These are phyloP conservation scores for Diuraphis noxia DNA, from an alignment of 1,140 invertebrate species.

Conservation along the genomic window DNA sequence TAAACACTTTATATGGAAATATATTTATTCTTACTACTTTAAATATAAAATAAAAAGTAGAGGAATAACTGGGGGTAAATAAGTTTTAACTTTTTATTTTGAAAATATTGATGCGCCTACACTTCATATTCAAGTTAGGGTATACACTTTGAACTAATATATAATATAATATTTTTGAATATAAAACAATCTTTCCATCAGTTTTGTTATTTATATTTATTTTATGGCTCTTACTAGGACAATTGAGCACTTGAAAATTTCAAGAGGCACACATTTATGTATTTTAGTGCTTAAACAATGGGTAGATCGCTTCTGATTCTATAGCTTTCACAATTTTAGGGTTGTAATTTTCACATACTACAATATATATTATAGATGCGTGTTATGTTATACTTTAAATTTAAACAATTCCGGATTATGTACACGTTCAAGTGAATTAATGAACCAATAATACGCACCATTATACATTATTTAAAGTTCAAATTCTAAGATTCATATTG, in stretches of 20 bases:
- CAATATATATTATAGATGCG: background rate
- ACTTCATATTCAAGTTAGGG: background rate
- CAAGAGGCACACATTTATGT: background rate
- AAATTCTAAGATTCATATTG: background rate
- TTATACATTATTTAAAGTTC: background rate
- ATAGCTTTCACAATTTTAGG: background rate
- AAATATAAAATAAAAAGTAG: slow-evolving; percentile 7
- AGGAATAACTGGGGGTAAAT: background rate
- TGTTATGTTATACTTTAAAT: background rate
- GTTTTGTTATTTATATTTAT: background rate
- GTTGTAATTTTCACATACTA: background rate
- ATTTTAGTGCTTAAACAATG: slow-evolving; percentile 16
- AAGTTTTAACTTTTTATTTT: background rate
- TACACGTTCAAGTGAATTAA: background rate
- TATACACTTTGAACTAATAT: background rate
- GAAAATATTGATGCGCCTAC: background rate
- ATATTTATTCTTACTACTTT: background rate
- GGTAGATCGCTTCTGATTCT: background rate
- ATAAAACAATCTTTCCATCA: background rate
- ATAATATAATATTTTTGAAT: background rate
- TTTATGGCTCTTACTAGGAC: background rate
- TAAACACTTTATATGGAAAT: slow-evolving; percentile 18
- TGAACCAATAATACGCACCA: background rate
- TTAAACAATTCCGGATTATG: background rate
- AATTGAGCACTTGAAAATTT: background rate